Evolutionary conservation across 2,797 vertebrate species (phyloP), one percentile per base, ranked within the genome.

Genomic region (Crax fasciolata): DNA sequence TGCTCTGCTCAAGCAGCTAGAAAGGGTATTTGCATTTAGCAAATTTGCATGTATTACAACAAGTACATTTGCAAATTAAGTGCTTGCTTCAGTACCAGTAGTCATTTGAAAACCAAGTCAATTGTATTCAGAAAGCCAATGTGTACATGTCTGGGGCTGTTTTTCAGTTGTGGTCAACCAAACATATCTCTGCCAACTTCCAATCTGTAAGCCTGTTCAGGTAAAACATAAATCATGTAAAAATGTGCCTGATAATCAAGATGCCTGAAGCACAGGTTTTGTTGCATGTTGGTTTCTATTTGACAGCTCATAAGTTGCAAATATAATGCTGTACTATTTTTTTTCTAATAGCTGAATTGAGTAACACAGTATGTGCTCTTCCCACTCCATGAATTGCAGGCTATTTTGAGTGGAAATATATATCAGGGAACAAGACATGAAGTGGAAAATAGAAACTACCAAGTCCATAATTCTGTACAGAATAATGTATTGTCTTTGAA

Each of bases 1-100:
- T 35, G 49, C 49, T 62, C 59, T 63, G 32, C 32, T 90, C 43
- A 79, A 73, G 73, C 87, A 28, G 30, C 51, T 84, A 79, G 66
- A 84, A 80, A 85, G 24, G 14, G 9, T 54, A 86, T 86, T 91
- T 94, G 55, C 48, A 66, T 86, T 75, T 81, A 61, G 38, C 15
- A 87, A 78, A 81, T 75, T 32, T 81, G 25, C 62, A 85, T 68
- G 54, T 0, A 0, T 81, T 90, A 72, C 44, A 81, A 85, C 9
- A 87, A 93, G 67, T 58, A 43, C 58, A 10, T 79, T 66, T 93
- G 66, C 35, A 91, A 93, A 85, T 62, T 38, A 85, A 84, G 55
- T 63, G 66, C 38, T 49, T 86, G 67, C 52, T 91, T 67, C 58
- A 59, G 41, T 25, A 77, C 5, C 28, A 48, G 63, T 1, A 66